Evolutionary conservation across 1,140 invertebrate genomes (phyloP).

Genomic region (Ceratina japonica): DNA sequence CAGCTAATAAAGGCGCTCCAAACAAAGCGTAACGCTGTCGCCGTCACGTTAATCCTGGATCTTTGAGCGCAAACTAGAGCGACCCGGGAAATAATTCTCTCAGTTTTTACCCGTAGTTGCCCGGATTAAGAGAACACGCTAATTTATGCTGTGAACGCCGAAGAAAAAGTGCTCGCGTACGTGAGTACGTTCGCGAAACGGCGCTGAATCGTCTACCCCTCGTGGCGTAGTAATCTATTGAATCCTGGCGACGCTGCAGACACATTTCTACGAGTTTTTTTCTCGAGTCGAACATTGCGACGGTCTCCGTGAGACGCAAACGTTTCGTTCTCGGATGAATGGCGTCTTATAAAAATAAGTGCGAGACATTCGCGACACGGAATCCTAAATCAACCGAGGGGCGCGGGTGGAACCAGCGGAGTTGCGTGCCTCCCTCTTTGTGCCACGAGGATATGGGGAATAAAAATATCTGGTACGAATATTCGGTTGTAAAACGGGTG

Average conservation of each 20-base stretch:
- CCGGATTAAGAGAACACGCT: slow-evolving; percentile 44
- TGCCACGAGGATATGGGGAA: not conserved
- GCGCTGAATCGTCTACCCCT: slow-evolving; percentile 15
- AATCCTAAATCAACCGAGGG: slow-evolving; percentile 1
- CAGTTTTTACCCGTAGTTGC: slow-evolving; percentile 44
- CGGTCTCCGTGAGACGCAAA: not conserved
- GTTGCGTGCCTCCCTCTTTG: not conserved
- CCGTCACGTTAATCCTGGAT: slow-evolving; percentile 56
- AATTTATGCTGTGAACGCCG: slow-evolving; percentile 55
- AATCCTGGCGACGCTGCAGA: not conserved
- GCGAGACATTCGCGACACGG: not conserved
- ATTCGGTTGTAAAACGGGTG: slow-evolving; percentile 6
- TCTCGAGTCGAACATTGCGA: slow-evolving; percentile 31
- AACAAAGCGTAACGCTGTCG: slow-evolving; percentile 50
- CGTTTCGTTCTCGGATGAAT: slow-evolving; percentile 13
- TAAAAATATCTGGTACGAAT: slow-evolving; percentile 20
- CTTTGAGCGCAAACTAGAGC: slow-evolving; percentile 12
- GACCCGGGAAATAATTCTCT: slow-evolving; percentile 47
- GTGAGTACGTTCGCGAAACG: slow-evolving; percentile 22
- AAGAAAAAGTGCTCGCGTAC: slow-evolving; percentile 47
- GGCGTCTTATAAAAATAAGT: slow-evolving; percentile 29
- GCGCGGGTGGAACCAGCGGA: not conserved
- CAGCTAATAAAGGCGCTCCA: slow-evolving; percentile 18
- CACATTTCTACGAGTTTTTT: slow-evolving; percentile 36
- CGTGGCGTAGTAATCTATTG: too few species aligned